phyloP scores from a whole-genome alignment of 2,113 vertebrate species.

The Tonatia bakeri region DNA sequence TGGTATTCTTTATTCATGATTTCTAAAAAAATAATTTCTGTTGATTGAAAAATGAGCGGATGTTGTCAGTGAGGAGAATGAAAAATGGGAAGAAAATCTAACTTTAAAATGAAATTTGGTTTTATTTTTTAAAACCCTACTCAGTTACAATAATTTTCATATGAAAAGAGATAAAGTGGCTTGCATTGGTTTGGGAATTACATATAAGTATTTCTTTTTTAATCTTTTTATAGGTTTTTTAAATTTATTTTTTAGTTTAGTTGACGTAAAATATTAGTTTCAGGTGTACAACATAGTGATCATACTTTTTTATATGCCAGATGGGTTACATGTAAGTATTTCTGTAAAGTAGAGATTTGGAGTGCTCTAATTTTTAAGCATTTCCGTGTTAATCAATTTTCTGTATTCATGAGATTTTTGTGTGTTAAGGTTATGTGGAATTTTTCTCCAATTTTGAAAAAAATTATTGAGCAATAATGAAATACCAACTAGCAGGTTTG shows the following conservation, averaged over 20 bases:
- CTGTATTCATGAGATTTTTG: background rate
- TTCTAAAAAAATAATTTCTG: background rate
- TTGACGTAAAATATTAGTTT: background rate
- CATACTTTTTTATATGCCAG: background rate
- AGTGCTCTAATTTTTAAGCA: background rate
- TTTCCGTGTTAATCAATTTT: background rate
- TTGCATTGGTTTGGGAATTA: background rate
- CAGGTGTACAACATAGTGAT: background rate
- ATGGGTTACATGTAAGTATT: background rate
- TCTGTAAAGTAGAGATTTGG: background rate
- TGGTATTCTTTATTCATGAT: background rate
- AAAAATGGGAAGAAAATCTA: background rate
- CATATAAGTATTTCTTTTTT: background rate
- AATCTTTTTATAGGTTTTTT: background rate
- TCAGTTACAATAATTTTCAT: background rate
- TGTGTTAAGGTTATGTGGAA: background rate
- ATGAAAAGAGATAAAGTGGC: background rate
- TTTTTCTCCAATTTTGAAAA: background rate
- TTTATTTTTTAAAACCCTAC: background rate
- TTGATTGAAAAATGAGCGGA: background rate
- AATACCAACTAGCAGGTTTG: background rate
- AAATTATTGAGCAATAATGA: background rate
- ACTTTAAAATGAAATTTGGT: background rate
- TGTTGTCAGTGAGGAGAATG: background rate
- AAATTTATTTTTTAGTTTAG: background rate